Evolutionary conservation across 2,113 vertebrate species (phyloP).

Genomic region (Micronisus gabar): DNA sequence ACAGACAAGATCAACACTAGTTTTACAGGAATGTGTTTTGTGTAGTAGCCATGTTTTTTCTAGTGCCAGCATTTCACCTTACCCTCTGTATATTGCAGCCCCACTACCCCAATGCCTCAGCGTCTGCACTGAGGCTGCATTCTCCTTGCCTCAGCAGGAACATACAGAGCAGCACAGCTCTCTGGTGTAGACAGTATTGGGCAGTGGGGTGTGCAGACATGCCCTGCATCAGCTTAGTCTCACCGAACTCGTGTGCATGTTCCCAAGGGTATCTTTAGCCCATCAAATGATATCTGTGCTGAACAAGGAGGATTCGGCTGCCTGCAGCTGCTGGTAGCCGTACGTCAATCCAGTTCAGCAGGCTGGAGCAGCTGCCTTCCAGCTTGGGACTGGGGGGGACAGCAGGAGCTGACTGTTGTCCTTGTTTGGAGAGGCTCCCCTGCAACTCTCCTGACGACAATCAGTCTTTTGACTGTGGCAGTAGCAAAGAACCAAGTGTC

Average conservation of each 20-base stretch:
- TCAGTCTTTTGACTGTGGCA: not conserved
- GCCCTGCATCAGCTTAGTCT: not conserved
- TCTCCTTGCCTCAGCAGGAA: not conserved
- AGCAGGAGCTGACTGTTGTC: not conserved
- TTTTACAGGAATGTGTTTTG: not conserved
- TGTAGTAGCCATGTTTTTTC: not conserved
- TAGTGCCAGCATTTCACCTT: not conserved
- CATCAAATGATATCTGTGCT: not conserved
- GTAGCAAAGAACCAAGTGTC: not conserved
- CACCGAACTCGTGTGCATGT: rapidly evolving
- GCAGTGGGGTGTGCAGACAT: not conserved
- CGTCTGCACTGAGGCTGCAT: rapidly evolving
- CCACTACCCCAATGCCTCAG: not conserved
- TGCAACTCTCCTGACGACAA: rapidly evolving
- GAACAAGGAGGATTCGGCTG: not conserved
- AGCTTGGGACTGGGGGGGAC: not conserved
- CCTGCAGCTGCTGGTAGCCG: not conserved
- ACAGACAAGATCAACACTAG: not conserved
- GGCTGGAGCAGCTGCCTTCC: not conserved
- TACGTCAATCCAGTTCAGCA: not conserved
- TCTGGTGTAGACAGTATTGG: rapidly evolving
- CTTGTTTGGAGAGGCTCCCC: not conserved
- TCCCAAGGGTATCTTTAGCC: not conserved
- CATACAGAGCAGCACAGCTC: not conserved
- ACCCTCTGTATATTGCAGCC: rapidly evolving